These are phyloP conservation scores for Poecilia picta DNA, from an alignment of 2,797 vertebrate genomes.

Conservation along the genomic window DNA sequence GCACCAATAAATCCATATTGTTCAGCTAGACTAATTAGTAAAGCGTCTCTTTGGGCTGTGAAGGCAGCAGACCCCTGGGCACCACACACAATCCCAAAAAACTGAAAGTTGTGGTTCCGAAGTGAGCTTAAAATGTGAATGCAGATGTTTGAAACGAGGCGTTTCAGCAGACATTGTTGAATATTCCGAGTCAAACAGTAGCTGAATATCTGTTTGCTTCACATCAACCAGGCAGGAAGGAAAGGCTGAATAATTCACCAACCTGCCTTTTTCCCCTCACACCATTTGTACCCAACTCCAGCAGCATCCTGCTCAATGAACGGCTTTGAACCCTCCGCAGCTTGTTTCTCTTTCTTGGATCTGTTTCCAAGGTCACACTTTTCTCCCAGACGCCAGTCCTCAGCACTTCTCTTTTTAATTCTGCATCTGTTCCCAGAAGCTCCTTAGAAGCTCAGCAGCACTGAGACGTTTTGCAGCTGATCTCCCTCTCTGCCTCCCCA, in stretches of 20 bases:
- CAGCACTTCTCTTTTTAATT: constrained; percentile 1
- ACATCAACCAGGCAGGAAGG: not conserved
- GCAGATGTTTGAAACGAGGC: not conserved
- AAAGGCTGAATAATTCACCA: constrained; percentile 1
- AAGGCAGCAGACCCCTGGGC: too few species aligned
- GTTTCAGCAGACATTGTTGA: not conserved
- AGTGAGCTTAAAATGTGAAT: not conserved
- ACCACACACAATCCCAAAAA: not conserved
- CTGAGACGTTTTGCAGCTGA: not conserved
- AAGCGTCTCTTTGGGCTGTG: too few species aligned
- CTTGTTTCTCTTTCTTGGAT: not conserved
- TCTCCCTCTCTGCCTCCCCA: not conserved
- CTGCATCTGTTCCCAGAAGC: constrained; percentile 17
- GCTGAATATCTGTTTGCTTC: not conserved
- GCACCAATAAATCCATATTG: too few species aligned
- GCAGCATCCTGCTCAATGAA: not conserved
- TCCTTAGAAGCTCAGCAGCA: constrained; percentile 4
- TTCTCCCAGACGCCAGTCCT: constrained; percentile 15
- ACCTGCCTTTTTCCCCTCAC: not conserved
- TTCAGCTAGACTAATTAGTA: too few species aligned
- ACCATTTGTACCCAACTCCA: not conserved
- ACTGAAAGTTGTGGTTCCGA: not conserved
- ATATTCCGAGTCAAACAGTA: not conserved
- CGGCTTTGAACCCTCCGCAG: not conserved
- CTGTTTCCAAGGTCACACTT: constrained; percentile 34